A percentile compares a stretch with the other conserved stretches of the same genome.
phyloP scores from a whole-genome alignment of 2,888 invertebrate genomes.

The Tubiluchus corallicola region DNA sequence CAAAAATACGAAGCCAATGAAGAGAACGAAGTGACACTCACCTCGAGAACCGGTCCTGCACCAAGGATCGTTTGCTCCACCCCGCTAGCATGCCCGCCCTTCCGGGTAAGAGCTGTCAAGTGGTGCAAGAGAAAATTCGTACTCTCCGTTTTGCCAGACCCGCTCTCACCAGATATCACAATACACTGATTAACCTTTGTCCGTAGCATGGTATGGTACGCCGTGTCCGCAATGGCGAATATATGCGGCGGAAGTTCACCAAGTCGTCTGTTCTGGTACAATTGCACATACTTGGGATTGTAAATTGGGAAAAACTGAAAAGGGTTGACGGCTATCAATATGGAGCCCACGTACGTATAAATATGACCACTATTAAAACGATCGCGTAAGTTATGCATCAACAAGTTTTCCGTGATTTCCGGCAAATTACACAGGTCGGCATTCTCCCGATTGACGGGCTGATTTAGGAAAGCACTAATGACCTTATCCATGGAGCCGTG shows the following conservation, averaged over 20 bases:
- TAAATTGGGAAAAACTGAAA: slow-evolving; percentile 79
- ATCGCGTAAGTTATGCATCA: slow-evolving; percentile 62
- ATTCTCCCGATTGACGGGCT: slow-evolving; percentile 72
- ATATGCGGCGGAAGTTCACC: slow-evolving; percentile 88
- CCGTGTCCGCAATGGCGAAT: slow-evolving; percentile 84
- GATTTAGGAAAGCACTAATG: slow-evolving; percentile 76
- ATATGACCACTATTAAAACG: slow-evolving; percentile 59
- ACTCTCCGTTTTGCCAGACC: slow-evolving; percentile 90
- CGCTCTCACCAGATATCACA: slow-evolving; percentile 84
- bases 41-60: slow-evolving; percentile 83
- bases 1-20: too few species aligned
- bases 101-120: slow-evolving; percentile 79
- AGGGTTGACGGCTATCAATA: slow-evolving; percentile 74
- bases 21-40: too few species aligned
- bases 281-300: slow-evolving; percentile 87
- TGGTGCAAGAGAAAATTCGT: slow-evolving; percentile 88
- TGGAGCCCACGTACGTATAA: slow-evolving; percentile 87
- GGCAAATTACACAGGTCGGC: slow-evolving; percentile 88
- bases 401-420: slow-evolving; percentile 78
- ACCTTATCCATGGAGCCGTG: slow-evolving; percentile 70
- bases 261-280: slow-evolving; percentile 77
- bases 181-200: slow-evolving; percentile 79
- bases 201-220: slow-evolving; percentile 82
- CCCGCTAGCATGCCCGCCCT: slow-evolving; percentile 59
- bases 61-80: slow-evolving; percentile 89